A percentile compares a stretch with the other conserved stretches of the same genome.
Evolutionary conservation across 2,797 vertebrate species (phyloP).

Genomic region (Micromesistius poutassou): DNA sequence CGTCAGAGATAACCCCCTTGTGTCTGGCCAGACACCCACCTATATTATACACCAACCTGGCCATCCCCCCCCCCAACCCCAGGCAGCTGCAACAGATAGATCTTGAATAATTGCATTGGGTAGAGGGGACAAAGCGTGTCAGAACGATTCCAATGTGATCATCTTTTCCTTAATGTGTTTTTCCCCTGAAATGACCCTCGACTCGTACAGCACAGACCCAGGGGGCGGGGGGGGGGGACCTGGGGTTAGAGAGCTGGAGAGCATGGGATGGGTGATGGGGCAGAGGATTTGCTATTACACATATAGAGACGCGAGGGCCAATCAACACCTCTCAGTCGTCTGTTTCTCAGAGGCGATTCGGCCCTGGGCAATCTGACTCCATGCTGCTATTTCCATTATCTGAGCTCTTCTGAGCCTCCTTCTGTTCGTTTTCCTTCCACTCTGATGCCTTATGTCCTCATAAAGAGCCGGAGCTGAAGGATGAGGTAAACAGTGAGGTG

Average conservation of each 20-base stretch:
- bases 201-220: neutral
- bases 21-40: neutral
- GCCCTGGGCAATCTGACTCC: neutral
- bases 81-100: neutral
- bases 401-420: neutral
- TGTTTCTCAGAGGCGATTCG: neutral
- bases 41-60: neutral
- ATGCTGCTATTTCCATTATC: neutral
- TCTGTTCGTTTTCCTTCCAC: neutral
- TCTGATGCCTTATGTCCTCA: neutral
- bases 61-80: neutral
- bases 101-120: conserved; percentile 9
- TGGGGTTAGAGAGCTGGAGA: neutral
- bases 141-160: neutral
- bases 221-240: neutral
- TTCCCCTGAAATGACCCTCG: conserved; percentile 4
- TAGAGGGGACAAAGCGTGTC: neutral
- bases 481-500: neutral
- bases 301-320: neutral
- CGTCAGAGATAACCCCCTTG: neutral
- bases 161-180: conserved; percentile 3
- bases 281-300: neutral
- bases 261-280: neutral
- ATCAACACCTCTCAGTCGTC: neutral
- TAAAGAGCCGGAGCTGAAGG: neutral